These are phyloP conservation scores for Chaenodraco wilsoni DNA, from an alignment of 2,797 vertebrate species.

Conservation along the genomic window DNA sequence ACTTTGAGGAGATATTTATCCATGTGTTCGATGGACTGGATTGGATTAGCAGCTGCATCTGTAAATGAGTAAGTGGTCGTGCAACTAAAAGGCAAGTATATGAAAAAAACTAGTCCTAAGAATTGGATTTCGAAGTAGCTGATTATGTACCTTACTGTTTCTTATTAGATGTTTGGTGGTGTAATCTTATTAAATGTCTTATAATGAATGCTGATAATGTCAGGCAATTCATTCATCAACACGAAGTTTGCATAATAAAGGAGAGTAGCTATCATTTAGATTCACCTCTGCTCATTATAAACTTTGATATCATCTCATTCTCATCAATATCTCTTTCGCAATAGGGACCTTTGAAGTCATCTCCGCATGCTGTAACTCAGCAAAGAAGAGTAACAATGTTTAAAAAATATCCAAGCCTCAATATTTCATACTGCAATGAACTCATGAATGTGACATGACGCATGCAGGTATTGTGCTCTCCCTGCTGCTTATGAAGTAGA, in stretches of 20 bases:
- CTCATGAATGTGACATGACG: not conserved
- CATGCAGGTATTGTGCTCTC: not conserved
- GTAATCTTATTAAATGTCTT: slow-evolving; percentile 18
- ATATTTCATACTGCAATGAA: slow-evolving; percentile 25
- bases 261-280: not conserved
- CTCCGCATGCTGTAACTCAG: slow-evolving; percentile 13
- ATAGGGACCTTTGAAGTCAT: not conserved
- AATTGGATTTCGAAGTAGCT: not conserved
- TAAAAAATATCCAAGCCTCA: slow-evolving; percentile 20
- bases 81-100: slow-evolving; percentile 1
- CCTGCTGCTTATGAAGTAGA: slow-evolving; percentile 1
- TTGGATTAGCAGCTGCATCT: not conserved
- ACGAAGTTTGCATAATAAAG: slow-evolving; percentile 28
- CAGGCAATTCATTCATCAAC: slow-evolving; percentile 6
- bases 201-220: not conserved
- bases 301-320: not conserved
- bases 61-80: not conserved
- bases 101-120: not conserved
- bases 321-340: slow-evolving; percentile 19
- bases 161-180: not conserved
- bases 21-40: not conserved
- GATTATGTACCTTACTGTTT: not conserved
- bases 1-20: not conserved
- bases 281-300: slow-evolving; percentile 30
- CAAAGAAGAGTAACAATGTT: slow-evolving; percentile 19